phyloP scores from a whole-genome alignment of 2,113 vertebrate genomes.

The Equus quagga region DNA sequence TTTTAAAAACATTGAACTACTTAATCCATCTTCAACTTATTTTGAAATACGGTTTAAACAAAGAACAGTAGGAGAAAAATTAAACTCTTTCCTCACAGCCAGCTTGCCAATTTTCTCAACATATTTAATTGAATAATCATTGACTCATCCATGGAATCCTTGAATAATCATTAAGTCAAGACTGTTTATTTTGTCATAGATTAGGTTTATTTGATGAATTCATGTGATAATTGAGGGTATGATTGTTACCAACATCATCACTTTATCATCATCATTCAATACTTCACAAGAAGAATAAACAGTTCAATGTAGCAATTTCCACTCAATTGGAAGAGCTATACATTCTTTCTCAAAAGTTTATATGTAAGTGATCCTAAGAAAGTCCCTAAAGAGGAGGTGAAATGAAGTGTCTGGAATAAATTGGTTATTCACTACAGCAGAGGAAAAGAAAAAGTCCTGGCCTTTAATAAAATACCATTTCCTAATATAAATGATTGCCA shows the following conservation, averaged over 20 bases:
- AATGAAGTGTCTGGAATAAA: not conserved
- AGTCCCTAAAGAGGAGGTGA: not conserved
- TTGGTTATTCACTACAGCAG: not conserved
- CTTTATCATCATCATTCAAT: not conserved
- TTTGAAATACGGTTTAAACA: not conserved
- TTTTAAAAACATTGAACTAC: not conserved
- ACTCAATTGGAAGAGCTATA: not conserved
- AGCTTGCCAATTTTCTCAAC: not conserved
- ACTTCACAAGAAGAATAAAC: not conserved
- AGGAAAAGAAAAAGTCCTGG: not conserved
- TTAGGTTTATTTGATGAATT: not conserved
- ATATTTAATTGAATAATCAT: not conserved
- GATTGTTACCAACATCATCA: not conserved
- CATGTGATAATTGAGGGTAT: not conserved
- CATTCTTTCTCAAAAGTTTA: not conserved
- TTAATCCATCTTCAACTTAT: not conserved
- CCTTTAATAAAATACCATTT: not conserved
- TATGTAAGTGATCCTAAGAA: not conserved
- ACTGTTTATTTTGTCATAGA: not conserved
- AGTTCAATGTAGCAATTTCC: not conserved
- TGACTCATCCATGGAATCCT: not conserved
- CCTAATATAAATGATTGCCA: slow-evolving; percentile 6
- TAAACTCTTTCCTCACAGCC: not conserved
- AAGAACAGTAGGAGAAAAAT: not conserved
- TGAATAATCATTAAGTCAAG: slow-evolving; percentile 16